Conservation (phyloP, 2,797 vertebrate species). For the Enteromius thamalakanensis region DNA sequence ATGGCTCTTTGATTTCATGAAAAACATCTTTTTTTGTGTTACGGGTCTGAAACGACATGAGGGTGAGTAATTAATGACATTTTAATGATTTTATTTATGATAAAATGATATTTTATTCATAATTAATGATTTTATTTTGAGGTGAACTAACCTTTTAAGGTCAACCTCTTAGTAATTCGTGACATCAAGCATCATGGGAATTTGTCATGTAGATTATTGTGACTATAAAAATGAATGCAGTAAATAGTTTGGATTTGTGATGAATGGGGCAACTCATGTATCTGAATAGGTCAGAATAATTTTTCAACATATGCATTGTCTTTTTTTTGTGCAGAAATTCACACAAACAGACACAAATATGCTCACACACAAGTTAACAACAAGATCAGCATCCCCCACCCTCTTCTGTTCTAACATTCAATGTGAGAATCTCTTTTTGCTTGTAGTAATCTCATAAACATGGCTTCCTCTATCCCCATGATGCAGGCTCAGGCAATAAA, state of each 20-base stretch:
- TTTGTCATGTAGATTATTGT: neutral
- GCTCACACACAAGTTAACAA: slow-evolving; percentile 19
- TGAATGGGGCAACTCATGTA: neutral
- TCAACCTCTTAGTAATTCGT: neutral
- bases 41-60: no score
- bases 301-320: slow-evolving; percentile 1
- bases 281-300: neutral
- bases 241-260: neutral
- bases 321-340: slow-evolving; percentile 16
- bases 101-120: no score
- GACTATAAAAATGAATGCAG: neutral
- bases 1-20: no score
- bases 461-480: slow-evolving; percentile 58
- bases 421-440: slow-evolving; percentile 72
- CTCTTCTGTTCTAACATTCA: slow-evolving; percentile 53
- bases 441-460: slow-evolving; percentile 80
- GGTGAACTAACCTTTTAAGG: neutral
- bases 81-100: no score
- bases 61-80: no score
- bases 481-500: slow-evolving; percentile 75
- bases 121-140: no score
- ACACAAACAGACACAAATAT: neutral
- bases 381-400: slow-evolving; percentile 53
- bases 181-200: neutral
- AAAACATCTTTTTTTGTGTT: no score